These are phyloP conservation scores for Erannis defoliaria DNA, from an alignment of 2,888 invertebrate genomes.

Conservation along the genomic window DNA sequence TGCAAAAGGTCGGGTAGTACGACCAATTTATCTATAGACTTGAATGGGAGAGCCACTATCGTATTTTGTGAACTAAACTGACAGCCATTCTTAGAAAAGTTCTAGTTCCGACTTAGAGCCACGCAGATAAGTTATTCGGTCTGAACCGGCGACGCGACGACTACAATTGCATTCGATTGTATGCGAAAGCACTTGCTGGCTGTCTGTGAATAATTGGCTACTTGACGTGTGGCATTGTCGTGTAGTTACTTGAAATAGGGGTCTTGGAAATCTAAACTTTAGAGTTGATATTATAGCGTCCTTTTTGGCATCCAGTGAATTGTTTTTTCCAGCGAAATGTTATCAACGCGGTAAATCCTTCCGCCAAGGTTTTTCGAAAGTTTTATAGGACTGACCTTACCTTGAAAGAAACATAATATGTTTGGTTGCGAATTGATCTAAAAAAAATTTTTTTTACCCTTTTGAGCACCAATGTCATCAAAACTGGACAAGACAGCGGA, in stretches of 20 bases:
- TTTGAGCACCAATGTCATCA: no score
- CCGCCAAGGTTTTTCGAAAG: no score
- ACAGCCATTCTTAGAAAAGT: background rate
- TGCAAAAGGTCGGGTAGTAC: slow-evolving; percentile 32
- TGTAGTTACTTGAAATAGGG: background rate
- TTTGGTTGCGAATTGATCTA: no score
- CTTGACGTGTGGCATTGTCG: slow-evolving; percentile 25
- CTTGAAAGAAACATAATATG: no score
- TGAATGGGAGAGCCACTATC: background rate
- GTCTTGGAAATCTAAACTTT: background rate
- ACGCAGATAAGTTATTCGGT: background rate
- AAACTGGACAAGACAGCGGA: no score
- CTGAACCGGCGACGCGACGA: background rate
- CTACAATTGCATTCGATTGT: slow-evolving; percentile 34
- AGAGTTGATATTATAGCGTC: background rate
- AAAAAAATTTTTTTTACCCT: no score
- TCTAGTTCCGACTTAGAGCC: background rate
- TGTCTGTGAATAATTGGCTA: slow-evolving; percentile 46
- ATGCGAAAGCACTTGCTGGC: slow-evolving; percentile 24
- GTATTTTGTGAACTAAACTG: background rate
- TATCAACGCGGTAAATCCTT: no score
- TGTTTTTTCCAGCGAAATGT: background rate
- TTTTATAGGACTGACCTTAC: no score
- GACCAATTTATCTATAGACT: background rate
- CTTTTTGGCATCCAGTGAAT: background rate